Base-by-base conservation (phyloP, 1,140 invertebrate genomes). In the Scylla paramamosain region DNA sequence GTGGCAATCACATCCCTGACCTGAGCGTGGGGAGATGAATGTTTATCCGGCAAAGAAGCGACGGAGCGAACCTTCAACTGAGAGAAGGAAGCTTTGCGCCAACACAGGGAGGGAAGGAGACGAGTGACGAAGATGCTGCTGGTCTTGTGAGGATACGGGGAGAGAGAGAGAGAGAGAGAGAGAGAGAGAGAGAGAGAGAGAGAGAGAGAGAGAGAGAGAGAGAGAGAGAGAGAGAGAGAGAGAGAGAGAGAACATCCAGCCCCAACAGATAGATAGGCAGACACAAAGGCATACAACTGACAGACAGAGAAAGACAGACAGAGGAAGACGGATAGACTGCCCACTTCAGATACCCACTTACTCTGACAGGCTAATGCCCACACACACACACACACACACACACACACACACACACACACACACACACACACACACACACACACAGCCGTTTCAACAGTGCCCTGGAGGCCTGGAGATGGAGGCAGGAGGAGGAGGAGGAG, bases 181-280 rank as follows among this genome's bases (percentile, higher is more conserved):
- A 45, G 87, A 89, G 87, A 89, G 87, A 89, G 87, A 89, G 87
- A 89, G 87, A 89, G 32, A 89, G 87, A 89, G 87, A 89, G 87
- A 89, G 87, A 46, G 87, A 89, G 87, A 89, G 87, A 89, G 87
- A 89, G 88, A 46, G 88, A n/a, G 88, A 46, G 88, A 46, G 31
- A 89, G 88, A 46, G 39, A 46, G 88, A 46, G 88, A 89, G 88
- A n/a, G 45, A 25, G 88, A 46, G 88, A 89, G 39, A 46, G 88
- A 46, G 88, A 46, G 31, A 46, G 87, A 46, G 31, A 46, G 86
- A 16, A n/a, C 16, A 12, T 14, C 12, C 16, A 86, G 52, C 12
- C 10, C 12, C 10, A 20, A 77, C 6, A 77, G 67, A 77, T 12
- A 77, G 67, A 77, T 25, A 77, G 67, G n/a, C 12, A 77, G 67